Evolutionary conservation across 2,888 invertebrate genomes (phyloP).

Genomic region (Amphipoea oculea): DNA sequence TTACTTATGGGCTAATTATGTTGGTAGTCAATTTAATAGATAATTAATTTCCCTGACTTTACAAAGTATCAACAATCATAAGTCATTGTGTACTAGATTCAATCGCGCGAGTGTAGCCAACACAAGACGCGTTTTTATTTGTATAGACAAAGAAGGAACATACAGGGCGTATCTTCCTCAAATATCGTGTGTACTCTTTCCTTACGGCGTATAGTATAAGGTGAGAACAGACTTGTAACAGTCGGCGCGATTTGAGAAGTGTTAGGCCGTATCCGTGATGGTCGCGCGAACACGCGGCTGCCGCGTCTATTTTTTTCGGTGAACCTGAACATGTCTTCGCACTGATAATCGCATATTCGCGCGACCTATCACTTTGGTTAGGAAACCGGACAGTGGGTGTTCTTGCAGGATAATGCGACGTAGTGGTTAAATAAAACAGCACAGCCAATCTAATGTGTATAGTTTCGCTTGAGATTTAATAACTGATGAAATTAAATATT

Average conservation of each 20-base stretch:
- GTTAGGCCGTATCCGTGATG: background rate
- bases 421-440: background rate
- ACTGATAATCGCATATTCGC: background rate
- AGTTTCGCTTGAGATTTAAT: background rate
- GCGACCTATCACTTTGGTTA: background rate
- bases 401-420: background rate
- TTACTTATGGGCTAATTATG: too few relatives aligned
- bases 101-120: slow-evolving; percentile 26
- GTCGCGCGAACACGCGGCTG: background rate
- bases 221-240: background rate
- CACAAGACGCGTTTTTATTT: slow-evolving; percentile 29
- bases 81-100: slow-evolving; percentile 20
- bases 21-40: too few relatives aligned
- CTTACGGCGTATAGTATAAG: slow-evolving; percentile 38
- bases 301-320: background rate
- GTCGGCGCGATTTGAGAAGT: background rate
- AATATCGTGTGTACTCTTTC: slow-evolving; percentile 42
- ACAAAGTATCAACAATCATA: too few relatives aligned
- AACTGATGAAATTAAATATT: background rate
- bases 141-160: slow-evolving; percentile 36
- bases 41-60: too few relatives aligned
- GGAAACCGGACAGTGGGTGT: too few relatives aligned
- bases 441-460: background rate
- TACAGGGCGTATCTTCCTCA: slow-evolving; percentile 57
- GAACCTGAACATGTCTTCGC: background rate